Base-by-base conservation (phyloP, 2,797 vertebrate species). In the Argyrosomus regius region DNA sequence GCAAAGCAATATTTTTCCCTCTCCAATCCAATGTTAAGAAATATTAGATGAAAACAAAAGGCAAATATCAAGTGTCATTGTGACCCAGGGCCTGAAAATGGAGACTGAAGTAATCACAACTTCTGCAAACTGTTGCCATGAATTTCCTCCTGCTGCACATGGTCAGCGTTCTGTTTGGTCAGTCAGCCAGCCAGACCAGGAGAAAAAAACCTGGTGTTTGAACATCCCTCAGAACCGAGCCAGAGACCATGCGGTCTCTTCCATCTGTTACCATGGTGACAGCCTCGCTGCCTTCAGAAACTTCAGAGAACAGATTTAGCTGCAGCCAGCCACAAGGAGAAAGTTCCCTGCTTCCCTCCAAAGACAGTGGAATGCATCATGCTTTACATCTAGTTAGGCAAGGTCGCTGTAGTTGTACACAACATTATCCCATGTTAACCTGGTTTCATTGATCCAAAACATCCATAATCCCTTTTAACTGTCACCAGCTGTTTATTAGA, bases 191-290 rank as follows among this genome's bases (percentile, higher is more conserved):
- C 57, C 46, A 35, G 53, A 71, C 54, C 20, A 63, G 57, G 39
- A 63, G 20, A 59, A 14, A 50, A 14, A 48, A 64, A 85, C 63
- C 59, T 48, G 41, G 49, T 59, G 56, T 83, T 83, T 83, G 52
- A 81, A 81, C 78, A 74, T 66, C 65, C 67, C 31, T 63, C 57
- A 62, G 31, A 83, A 76, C 52, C 54, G 11, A 65, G 62, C 62
- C 62, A 49, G 35, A 64, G 43, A 83, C 53, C 74, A 60, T 79
- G 61, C 9, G 5, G 73, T 68, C 45, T 70, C 56, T 60, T 87
- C 71, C 75, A 75, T 79, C 58, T 79, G 84, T 90, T 88, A 68
- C 75, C 80, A 90, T 86, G 80, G 81, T 49, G 64, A 87, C 76
- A 77, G 69, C 80, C 72, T 76, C 4, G 1, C 62, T 61, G 75